Evolutionary conservation across 2,113 vertebrate species (phyloP), one percentile per base, ranked within the genome.

Genomic region (Notothenia coriiceps): DNA sequence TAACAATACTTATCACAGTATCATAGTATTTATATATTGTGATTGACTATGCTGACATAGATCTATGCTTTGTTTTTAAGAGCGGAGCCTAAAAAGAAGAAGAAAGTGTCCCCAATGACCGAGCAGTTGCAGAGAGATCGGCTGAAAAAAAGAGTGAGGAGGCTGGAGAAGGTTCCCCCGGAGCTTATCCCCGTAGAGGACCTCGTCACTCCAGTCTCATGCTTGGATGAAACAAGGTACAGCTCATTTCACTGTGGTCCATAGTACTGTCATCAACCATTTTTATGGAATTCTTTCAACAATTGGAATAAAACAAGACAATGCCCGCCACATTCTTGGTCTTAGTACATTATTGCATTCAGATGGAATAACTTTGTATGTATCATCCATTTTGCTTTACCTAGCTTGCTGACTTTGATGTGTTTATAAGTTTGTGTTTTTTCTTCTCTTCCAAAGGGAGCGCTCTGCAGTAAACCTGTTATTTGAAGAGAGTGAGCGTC

Each of bases 101-200:
- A 99, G 89, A 99, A 96, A 75, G 91, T 96, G 2, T 97, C 99
- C 81, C 95, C 97, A 3, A 97, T 33, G 78, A 95, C 94, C 80
- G 98, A 99, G 4, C 93, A 93, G 70, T 74, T 96, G 35, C 43
- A 77, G 14, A 97, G 86, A 83, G 98, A 99, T 0, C 96, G 98
- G 4, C 82, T 99, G 92, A 99, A 90, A 89, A 99, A 96, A 84
- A 99, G 86, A 82, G 86, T 99, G 35, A 98, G 92, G 70, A 97
- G 94, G 84, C 18, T 99, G 86, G 98, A 99, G 87, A 97, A 91
- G 71, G 93, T 97, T 56, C 83, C 94, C 44, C 95, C 96, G n/a
- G 97, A 99, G 79, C 44, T 98, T 13, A 96, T 99, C 89, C 98
- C 98, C 8, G 96, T 99, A 44, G 98, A 99, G 82, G 98, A 99